Percentiles rank a stretch among this genome's conserved stretches.
phyloP scores from a whole-genome alignment of 2,797 vertebrate genomes.

The Hylomyscus alleni region DNA sequence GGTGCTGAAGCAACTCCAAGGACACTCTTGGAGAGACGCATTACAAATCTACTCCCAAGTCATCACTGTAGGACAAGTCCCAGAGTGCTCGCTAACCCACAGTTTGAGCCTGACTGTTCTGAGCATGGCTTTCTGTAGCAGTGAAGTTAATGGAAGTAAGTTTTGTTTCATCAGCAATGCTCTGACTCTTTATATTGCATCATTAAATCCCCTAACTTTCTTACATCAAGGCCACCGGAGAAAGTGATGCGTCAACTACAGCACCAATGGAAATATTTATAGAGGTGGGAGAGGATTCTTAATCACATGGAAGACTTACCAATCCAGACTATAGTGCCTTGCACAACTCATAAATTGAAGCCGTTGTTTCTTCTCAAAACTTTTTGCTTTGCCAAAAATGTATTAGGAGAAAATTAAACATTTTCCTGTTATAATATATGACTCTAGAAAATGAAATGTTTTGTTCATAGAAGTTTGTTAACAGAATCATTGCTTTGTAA shows the following conservation, averaged over 20 bases:
- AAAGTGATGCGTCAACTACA: constrained; percentile 24
- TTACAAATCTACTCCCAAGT: constrained; percentile 12
- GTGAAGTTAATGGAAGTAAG: constrained; percentile 44
- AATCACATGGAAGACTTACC: constrained; percentile 20
- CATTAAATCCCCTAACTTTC: constrained; percentile 18
- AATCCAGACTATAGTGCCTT: constrained; percentile 24
- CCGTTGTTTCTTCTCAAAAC: constrained; percentile 71
- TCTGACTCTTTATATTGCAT: constrained; percentile 10
- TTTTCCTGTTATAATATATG: constrained; percentile 49
- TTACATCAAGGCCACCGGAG: constrained; percentile 36
- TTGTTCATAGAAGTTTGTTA: constrained; percentile 73
- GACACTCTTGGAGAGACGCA: neutral
- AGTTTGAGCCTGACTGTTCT: neutral
- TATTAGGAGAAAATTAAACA: constrained; percentile 57
- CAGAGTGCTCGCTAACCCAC: neutral
- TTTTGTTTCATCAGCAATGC: constrained; percentile 49
- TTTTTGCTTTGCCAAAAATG: constrained; percentile 61
- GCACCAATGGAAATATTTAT: constrained; percentile 55
- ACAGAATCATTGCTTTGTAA: constrained; percentile 55
- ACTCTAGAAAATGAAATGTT: constrained; percentile 66
- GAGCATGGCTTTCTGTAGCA: constrained; percentile 37
- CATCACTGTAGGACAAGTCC: neutral
- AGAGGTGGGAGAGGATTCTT: neutral
- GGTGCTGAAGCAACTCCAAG: neutral
- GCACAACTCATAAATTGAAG: constrained; percentile 54